Evolutionary conservation across 2,797 vertebrate species (phyloP).

Genomic region (Xenopus petersii): DNA sequence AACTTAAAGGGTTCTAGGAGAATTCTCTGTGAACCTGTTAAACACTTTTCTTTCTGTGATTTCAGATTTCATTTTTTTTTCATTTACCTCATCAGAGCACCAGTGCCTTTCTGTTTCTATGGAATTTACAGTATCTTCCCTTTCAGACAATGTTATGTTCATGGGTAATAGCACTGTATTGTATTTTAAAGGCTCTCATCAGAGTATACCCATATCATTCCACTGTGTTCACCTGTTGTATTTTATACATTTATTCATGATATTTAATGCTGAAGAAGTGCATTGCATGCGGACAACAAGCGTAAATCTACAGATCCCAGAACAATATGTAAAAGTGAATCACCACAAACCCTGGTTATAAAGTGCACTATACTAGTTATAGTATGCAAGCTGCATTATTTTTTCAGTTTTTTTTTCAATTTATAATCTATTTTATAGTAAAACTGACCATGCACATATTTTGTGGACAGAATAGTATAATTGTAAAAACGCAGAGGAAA

Average conservation of each 20-base stretch:
- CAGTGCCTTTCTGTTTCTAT: constrained; percentile 42
- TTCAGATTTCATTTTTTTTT: constrained; percentile 50
- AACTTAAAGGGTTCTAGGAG: no score
- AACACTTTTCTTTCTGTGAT: constrained; percentile 12
- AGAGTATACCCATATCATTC: constrained; percentile 36
- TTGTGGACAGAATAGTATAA: no score
- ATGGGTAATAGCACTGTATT: constrained; percentile 54
- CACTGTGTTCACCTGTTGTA: constrained; percentile 30
- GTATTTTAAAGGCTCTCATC: constrained; percentile 53
- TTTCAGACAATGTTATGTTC: constrained; percentile 52
- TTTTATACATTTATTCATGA: constrained; percentile 46
- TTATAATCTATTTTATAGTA: no score
- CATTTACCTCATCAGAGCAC: constrained; percentile 63
- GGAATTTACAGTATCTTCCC: constrained; percentile 59
- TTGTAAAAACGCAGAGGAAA: no score
- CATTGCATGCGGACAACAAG: constrained; percentile 33
- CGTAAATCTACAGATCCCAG: constrained; percentile 27
- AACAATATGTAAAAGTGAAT: constrained; percentile 17
- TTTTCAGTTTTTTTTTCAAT: no score
- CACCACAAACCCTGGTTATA: no score
- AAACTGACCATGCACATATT: no score
- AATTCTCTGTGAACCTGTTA: neutral
- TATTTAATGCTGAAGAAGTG: constrained; percentile 34
- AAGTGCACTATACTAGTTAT: no score
- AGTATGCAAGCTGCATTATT: no score